phyloP scores from a whole-genome alignment of 2,113 vertebrate genomes.

The Telmatochromis sp. region DNA sequence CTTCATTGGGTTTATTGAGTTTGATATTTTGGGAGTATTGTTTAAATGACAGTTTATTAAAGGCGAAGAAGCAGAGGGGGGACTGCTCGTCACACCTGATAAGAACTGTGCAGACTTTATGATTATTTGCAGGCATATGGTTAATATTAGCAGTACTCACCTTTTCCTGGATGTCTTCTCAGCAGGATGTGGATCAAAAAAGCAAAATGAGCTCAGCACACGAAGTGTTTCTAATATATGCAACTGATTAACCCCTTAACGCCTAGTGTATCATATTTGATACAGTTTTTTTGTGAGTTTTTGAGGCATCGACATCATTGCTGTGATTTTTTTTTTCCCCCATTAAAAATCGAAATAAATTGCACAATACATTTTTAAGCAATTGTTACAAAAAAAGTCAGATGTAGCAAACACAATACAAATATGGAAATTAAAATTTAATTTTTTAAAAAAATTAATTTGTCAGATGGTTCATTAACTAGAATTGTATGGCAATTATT shows the following conservation, averaged over 20 bases:
- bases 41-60: background rate
- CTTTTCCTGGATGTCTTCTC: background rate
- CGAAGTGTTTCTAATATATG: background rate
- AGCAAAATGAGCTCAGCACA: background rate
- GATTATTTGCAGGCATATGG: background rate
- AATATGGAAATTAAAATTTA: background rate
- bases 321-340: rapidly evolving
- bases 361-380: background rate
- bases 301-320: background rate
- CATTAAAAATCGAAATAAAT: background rate
- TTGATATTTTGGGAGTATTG: background rate
- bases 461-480: background rate
- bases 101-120: background rate
- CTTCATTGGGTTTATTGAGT: background rate
- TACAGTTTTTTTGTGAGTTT: background rate
- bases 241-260: background rate
- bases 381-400: background rate
- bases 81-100: background rate
- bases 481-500: background rate
- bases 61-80: background rate
- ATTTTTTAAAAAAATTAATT: rapidly evolving
- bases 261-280: background rate
- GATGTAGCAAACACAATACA: background rate
- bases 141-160: background rate
- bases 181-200: background rate